phyloP scores from a whole-genome alignment of 2,888 invertebrate species.

The Pecten maximus region DNA sequence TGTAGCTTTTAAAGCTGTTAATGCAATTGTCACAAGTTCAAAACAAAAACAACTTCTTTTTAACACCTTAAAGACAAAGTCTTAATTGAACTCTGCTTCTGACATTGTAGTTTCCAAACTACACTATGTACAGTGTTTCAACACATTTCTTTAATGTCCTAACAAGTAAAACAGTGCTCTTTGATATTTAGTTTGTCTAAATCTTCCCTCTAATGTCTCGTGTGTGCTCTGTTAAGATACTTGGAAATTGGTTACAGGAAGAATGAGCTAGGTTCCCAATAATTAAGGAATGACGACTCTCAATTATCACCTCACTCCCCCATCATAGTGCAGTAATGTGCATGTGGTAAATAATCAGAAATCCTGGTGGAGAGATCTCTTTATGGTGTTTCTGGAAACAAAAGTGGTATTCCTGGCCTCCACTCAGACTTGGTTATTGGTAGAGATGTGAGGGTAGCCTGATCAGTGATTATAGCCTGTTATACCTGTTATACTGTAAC shows the following conservation, averaged over 20 bases:
- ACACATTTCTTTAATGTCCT: not conserved
- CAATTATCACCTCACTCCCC: slow-evolving; percentile 28
- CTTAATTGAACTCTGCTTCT: not conserved
- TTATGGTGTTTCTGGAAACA: not conserved
- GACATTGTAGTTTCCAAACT: not conserved
- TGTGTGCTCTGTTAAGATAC: not conserved
- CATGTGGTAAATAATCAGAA: not conserved
- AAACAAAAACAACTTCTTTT: not conserved
- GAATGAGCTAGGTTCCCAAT: slow-evolving; percentile 6
- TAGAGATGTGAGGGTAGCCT: no score
- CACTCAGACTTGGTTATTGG: no score
- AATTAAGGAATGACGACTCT: slow-evolving; percentile 5
- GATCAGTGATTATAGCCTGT: no score
- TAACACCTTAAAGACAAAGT: not conserved
- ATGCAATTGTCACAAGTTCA: not conserved
- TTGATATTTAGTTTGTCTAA: not conserved
- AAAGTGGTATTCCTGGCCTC: no score
- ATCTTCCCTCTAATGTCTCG: not conserved
- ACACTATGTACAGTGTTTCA: not conserved
- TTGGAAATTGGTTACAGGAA: not conserved
- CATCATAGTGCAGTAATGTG: not conserved
- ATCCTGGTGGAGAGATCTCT: not conserved
- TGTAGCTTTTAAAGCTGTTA: no score
- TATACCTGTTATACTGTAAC: no score
- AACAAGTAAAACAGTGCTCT: not conserved